Evolutionary conservation across 2,888 invertebrate species (phyloP).

Genomic region (Hemicrepidius hirtus): DNA sequence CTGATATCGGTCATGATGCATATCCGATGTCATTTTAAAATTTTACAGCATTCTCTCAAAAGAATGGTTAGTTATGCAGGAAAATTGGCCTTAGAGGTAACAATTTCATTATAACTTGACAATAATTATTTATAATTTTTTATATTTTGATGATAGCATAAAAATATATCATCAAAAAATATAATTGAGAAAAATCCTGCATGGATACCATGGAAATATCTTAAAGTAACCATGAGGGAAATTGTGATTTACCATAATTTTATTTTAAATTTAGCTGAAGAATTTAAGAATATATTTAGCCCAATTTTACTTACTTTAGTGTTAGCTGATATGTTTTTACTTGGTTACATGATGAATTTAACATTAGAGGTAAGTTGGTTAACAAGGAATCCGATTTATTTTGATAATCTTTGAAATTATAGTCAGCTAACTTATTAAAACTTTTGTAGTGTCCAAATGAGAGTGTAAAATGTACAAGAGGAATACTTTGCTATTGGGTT

Average conservation of each 20-base stretch:
- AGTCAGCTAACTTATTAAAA: neutral
- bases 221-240: neutral
- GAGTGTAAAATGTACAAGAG: conserved; percentile 11
- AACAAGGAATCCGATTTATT: too few species aligned
- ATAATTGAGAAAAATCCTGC: neutral
- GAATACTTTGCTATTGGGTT: neutral
- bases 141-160: neutral
- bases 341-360: conserved; percentile 12
- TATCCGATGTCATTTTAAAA: conserved; percentile 1
- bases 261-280: neutral
- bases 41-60: neutral
- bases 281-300: neutral
- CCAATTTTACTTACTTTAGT: neutral
- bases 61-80: neutral
- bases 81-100: neutral
- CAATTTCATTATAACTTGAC: neutral
- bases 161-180: neutral
- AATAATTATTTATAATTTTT: too few species aligned
- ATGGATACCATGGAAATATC: neutral
- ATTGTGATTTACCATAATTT: conserved; percentile 2
- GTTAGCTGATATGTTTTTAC: neutral
- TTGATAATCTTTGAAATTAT: too few species aligned
- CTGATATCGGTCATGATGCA: conserved; percentile 2
- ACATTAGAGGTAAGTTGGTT: conserved; percentile 5
- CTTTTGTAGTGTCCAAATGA: neutral